These are phyloP conservation scores for Melieria picta DNA, from an alignment of 2,888 invertebrate genomes.

Conservation along the genomic window DNA sequence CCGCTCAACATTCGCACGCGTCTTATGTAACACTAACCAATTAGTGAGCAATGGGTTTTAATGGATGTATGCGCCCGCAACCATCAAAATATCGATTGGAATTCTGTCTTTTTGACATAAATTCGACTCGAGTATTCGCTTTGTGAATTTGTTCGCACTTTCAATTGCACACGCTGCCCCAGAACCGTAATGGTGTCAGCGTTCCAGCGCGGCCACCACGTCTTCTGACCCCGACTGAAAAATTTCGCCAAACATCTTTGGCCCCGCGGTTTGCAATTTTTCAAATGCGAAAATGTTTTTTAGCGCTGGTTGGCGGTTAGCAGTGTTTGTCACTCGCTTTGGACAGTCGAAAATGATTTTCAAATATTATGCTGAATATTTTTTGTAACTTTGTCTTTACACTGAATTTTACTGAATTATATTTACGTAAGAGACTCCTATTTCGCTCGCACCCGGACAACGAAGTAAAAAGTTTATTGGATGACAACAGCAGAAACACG, in stretches of 20 bases:
- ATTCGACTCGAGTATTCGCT: not conserved
- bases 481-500: constrained; percentile 46
- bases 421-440: constrained; percentile 48
- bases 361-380: not conserved
- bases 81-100: constrained; percentile 33
- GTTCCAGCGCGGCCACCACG: too few species aligned
- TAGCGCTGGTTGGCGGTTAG: too few species aligned
- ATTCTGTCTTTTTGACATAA: constrained; percentile 16
- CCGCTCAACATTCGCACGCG: not conserved
- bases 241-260: not conserved
- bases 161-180: too few species aligned
- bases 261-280: too few species aligned
- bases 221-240: not conserved
- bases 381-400: too few species aligned
- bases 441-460: constrained; percentile 46
- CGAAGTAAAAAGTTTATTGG: constrained; percentile 44
- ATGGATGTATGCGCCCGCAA: constrained; percentile 18
- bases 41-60: constrained; percentile 25
- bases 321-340: not conserved
- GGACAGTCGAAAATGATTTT: not conserved
- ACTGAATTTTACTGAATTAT: constrained; percentile 13
- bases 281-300: too few species aligned
- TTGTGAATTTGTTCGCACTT: too few species aligned
- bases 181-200: too few species aligned
- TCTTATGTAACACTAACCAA: constrained; percentile 34